Evolutionary conservation across 2,113 vertebrate genomes (phyloP).

Genomic region (Gambusia affinis): DNA sequence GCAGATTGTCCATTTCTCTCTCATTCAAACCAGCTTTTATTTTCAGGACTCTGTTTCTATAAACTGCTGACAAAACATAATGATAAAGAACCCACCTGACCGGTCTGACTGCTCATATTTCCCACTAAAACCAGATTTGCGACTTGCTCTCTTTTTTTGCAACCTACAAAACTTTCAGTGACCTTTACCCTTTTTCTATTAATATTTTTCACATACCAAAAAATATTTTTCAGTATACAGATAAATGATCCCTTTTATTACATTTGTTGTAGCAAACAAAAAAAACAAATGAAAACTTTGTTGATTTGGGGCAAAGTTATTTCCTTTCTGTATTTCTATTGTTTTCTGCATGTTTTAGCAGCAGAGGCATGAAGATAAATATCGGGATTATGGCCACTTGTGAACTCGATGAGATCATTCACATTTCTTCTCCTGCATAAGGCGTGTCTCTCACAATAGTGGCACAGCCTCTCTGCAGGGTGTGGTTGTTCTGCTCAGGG

Average conservation of each 20-base stretch:
- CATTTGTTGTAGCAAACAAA: not conserved
- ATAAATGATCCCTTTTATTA: not conserved
- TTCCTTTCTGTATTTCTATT: not conserved
- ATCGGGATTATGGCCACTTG: not conserved
- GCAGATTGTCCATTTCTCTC: not conserved
- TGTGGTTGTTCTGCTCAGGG: constrained; percentile 16
- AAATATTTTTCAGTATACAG: not conserved
- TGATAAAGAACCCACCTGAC: constrained; percentile 5
- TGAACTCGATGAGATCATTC: not conserved
- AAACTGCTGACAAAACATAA: not conserved
- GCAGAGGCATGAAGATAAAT: not conserved
- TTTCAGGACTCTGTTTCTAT: not conserved
- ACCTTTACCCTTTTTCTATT: not conserved
- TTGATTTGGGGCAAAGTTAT: not conserved
- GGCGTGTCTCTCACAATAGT: constrained; percentile 12
- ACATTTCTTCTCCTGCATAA: not conserved
- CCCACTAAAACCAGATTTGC: not conserved
- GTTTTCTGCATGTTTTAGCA: not conserved
- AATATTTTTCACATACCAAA: not conserved
- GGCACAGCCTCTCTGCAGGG: constrained; percentile 1
- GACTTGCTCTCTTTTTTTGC: not conserved
- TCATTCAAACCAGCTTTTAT: not conserved
- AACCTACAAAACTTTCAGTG: not conserved
- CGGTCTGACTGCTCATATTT: constrained; percentile 6
- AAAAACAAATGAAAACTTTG: not conserved